Base-by-base conservation (phyloP, 2,888 invertebrate species). In the Melinopterus prodromus region DNA sequence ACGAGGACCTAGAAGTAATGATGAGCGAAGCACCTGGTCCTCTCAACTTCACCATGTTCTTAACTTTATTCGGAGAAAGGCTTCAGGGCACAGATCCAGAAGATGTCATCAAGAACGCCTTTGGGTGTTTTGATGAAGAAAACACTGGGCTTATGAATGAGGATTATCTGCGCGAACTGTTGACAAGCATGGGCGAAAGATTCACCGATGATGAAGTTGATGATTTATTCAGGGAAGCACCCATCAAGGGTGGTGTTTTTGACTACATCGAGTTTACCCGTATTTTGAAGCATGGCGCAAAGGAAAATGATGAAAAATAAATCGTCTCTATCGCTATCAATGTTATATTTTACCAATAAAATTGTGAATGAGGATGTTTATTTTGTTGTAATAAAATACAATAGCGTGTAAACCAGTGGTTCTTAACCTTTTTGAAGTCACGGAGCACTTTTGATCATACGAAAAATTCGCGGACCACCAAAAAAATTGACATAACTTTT, bases 11-110 rank as follows among this genome's bases (percentile, higher is more conserved):
- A 82, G 99, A 99, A 85, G 96, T 93, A 71, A 99, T 99, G 99
- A 99, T 99, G 97, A 97, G 96, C 87, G 98, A 99, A 90, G 99
- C 99, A 1, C 99, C 99, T 0, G 98, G 98, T 0, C 98, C 99
- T 9, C 99, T 99, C 84, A 99, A 99, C 90, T 99, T 99, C 89
- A 99, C 99, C 69, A 99, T 99, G 99, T 99, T 99, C 90, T 91
- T 99, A 77, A 99, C 99, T 0, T 91, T 99, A 84, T 99, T 99
- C 88, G 99, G 99, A 9, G 99, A 99, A 89, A 94, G 98, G 79
- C 92, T 99, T 78, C 99, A 99, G 89, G 99, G 99, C 70, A 99
- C 99, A 0, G 99, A 99, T 90, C 99, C 99, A 0, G 99, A 99
- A 88, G 98, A 99, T 90, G 99, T 99, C 14, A 99, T 99, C 85